Evolutionary conservation across 2,888 invertebrate species (phyloP), one percentile per base, ranked within the genome.

Genomic region (Idaea straminata): DNA sequence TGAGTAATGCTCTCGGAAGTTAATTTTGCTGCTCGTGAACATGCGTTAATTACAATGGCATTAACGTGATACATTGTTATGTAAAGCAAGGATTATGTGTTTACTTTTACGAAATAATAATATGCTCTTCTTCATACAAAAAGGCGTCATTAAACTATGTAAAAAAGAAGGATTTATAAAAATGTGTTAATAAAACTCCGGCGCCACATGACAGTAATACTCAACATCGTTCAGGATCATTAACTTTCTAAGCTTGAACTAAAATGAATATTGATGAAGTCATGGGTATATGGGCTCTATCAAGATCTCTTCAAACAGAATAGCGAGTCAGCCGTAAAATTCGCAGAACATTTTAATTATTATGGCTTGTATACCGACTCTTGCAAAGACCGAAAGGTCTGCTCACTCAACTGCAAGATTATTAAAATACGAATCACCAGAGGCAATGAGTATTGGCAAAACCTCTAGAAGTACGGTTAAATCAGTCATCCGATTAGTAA

Each of bases 211-310:
- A 58, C 16, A 59, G 47, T 13, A 0, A 47, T 10, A 10, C 25
- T 25, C 35, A 13, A 36, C 47, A 67, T 68, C 62, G 67, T 71
- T 71, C 47, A 60, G 69, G 71, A 64, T 65, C 69, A 71, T 74
- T 70, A 70, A 70, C 61, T 69, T 66, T 64, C 64, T 65, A 69
- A 68, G 70, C 68, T 68, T 60, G 64, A 57, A 59, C 68, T 66
- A 69, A 72, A 69, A 72, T 71, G 68, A 74, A 69, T 70, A 69
- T 68, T 70, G 68, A 73, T 72, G 69, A 68, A 63, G 36, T 59
- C 64, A 67, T 61, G 64, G 59, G 47, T 47, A 47, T 47, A 47
- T 47, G 47, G 47, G 47, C 47, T 47, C 13, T 47, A 47, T 47
- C 47, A 47, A 47, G 47, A 47, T 47, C 47, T 3, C 7, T 10